Conservation (phyloP, 1,140 invertebrate genomes). For the Formica exsecta region DNA sequence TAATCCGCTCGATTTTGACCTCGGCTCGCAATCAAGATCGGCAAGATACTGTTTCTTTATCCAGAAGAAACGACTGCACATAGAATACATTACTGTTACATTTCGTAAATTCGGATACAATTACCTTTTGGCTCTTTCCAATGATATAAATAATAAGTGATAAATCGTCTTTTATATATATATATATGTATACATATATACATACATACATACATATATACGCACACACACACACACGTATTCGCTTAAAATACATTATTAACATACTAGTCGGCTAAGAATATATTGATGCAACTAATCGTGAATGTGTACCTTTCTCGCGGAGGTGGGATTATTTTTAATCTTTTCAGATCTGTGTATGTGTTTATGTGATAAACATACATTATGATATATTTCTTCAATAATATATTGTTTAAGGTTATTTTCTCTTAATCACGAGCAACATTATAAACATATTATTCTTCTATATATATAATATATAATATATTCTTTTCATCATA, state of each 20-base stretch:
- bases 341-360: not conserved
- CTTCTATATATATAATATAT: too few relatives aligned
- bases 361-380: not conserved
- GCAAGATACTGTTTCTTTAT: not conserved
- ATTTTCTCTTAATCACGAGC: too few relatives aligned
- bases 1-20: constrained; percentile 2
- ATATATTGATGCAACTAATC: constrained; percentile 42
- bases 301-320: constrained; percentile 11
- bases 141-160: constrained; percentile 4
- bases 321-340: constrained; percentile 35
- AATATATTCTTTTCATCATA: too few relatives aligned
- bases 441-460: too few relatives aligned
- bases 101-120: not conserved
- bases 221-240: not conserved
- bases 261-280: constrained; percentile 35
- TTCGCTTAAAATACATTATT: constrained; percentile 15
- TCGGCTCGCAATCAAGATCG: constrained; percentile 4
- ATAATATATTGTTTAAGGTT: too few relatives aligned
- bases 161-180: too few relatives aligned
- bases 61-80: constrained; percentile 2
- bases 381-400: too few relatives aligned
- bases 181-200: too few relatives aligned
- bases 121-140: constrained; percentile 19
- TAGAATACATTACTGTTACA: not conserved
- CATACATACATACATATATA: too few relatives aligned